Evolutionary conservation across 2,113 vertebrate genomes (phyloP).

Genomic region (Ondatra zibethicus): DNA sequence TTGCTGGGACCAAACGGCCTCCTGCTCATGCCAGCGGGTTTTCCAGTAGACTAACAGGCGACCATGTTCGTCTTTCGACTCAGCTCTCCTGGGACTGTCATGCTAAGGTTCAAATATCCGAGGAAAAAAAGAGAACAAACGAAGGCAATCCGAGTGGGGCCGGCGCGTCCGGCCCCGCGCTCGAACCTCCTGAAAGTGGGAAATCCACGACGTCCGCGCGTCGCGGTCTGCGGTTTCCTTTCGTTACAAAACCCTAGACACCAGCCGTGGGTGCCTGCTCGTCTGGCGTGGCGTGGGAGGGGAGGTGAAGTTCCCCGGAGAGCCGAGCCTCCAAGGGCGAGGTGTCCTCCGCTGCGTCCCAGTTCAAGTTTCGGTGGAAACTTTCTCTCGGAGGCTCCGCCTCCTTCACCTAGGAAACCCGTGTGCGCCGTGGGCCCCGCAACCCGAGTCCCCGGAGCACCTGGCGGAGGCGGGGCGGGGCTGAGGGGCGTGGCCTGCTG

Average conservation of each 20-base stretch:
- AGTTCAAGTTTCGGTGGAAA: constrained; percentile 74
- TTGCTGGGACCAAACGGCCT: background rate
- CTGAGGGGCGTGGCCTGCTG: background rate
- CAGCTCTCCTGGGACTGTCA: background rate
- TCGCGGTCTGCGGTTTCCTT: background rate
- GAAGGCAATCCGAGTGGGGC: background rate
- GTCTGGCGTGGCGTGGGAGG: background rate
- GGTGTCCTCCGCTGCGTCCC: background rate
- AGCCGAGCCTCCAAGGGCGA: background rate
- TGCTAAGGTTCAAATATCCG: background rate
- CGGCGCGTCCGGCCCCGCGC: background rate
- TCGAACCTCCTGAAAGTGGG: background rate
- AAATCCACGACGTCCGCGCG: background rate
- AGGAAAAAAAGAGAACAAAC: background rate
- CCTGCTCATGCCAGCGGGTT: background rate
- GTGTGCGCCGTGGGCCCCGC: accelerated
- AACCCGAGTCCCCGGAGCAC: background rate
- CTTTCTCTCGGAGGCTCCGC: constrained; percentile 64
- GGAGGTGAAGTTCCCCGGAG: background rate
- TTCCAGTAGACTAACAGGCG: background rate
- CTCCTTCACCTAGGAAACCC: constrained; percentile 71
- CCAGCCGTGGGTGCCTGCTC: background rate
- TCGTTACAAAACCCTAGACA: background rate
- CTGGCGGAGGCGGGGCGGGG: background rate
- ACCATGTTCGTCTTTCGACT: background rate